phyloP scores from a whole-genome alignment of 2,797 vertebrate species.

The Xiphorhynchus erythropygius region DNA sequence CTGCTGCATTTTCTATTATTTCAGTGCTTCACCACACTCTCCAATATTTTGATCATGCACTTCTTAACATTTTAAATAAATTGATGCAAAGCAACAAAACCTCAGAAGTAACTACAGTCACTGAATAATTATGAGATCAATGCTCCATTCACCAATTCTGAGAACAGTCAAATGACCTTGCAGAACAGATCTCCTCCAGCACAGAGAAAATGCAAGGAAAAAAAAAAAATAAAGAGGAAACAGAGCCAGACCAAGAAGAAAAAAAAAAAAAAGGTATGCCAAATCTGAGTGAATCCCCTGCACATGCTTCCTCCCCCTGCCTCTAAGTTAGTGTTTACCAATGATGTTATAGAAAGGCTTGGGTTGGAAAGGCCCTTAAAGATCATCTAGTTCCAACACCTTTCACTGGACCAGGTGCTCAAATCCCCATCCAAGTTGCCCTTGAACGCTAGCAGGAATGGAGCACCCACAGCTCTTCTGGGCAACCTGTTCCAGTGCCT shows the following conservation, averaged over 20 bases:
- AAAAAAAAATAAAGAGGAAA: not conserved
- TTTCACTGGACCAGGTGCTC: not conserved
- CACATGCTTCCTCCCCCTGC: not conserved
- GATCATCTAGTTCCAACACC: not conserved
- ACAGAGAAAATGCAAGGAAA: not conserved
- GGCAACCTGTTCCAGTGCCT: not conserved
- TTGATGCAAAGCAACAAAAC: slow-evolving; percentile 6
- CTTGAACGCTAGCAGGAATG: not conserved
- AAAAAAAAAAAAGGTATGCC: fast-evolving
- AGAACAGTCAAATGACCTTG: not conserved
- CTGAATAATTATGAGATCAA: slow-evolving; percentile 36
- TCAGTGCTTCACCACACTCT: not conserved
- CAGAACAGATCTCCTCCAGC: not conserved
- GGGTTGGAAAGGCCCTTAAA: not conserved
- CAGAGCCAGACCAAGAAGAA: not conserved
- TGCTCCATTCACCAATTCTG: not conserved
- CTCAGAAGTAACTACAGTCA: not conserved
- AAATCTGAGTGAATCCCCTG: not conserved
- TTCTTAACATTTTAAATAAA: slow-evolving; percentile 28
- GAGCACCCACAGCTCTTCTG: not conserved
- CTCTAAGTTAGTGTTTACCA: not conserved
- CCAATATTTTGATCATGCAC: not conserved
- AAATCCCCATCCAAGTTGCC: not conserved
- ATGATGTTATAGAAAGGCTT: not conserved
- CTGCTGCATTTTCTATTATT: not conserved